Conservation (phyloP, 2,888 invertebrate genomes). For the Notodonta dromedarius region DNA sequence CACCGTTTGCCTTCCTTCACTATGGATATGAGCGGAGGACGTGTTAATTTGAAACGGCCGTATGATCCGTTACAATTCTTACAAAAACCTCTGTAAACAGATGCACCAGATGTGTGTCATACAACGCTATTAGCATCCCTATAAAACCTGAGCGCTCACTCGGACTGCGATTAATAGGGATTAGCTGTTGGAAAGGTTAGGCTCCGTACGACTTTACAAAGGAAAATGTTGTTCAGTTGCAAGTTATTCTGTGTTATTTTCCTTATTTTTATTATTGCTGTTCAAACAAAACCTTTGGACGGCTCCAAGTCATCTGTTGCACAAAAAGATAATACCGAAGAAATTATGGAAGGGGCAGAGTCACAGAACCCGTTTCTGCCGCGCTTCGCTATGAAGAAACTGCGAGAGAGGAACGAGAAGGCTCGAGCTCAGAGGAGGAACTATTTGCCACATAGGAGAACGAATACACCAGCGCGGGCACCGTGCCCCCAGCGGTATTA, state of each 20-base stretch:
- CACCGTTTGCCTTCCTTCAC: constrained; percentile 33
- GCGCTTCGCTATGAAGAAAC: constrained; percentile 70
- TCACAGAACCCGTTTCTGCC: constrained; percentile 73
- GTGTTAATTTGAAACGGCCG: constrained; percentile 75
- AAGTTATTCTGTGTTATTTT: constrained; percentile 47
- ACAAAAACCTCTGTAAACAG: constrained; percentile 72
- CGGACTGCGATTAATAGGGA: constrained; percentile 55
- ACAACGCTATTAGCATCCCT: constrained; percentile 49
- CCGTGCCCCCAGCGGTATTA: constrained; percentile 41
- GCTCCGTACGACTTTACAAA: background rate
- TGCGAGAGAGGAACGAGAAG: constrained; percentile 66
- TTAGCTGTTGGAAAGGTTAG: constrained; percentile 37
- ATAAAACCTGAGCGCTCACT: constrained; percentile 60
- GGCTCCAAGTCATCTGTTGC: constrained; percentile 27
- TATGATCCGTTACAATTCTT: constrained; percentile 76
- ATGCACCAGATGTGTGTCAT: constrained; percentile 77
- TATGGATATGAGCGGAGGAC: constrained; percentile 62
- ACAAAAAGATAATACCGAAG: constrained; percentile 35
- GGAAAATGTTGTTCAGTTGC: constrained; percentile 41
- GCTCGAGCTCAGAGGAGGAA: constrained; percentile 60
- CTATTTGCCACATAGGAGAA: constrained; percentile 43
- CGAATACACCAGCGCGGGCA: constrained; percentile 29
- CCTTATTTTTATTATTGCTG: constrained; percentile 40
- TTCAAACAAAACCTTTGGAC: constrained; percentile 52
- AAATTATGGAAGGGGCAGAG: constrained; percentile 74